A percentile compares a stretch with the other conserved stretches of the same genome.
These are phyloP conservation scores for Epinephelus malabaricus DNA, from an alignment of 2,797 vertebrate species.

Conservation along the genomic window DNA sequence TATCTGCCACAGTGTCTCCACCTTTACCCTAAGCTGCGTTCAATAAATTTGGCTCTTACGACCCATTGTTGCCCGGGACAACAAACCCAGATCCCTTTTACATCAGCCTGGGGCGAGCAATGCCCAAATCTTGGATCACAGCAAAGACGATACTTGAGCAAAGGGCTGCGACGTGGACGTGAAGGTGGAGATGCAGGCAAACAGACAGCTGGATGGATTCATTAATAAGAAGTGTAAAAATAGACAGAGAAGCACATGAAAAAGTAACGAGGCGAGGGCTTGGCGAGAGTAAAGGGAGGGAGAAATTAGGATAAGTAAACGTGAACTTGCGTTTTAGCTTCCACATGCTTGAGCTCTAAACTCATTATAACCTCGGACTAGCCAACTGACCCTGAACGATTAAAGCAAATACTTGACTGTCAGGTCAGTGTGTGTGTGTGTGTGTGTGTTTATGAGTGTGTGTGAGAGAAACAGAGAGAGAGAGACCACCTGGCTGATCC, in stretches of 20 bases:
- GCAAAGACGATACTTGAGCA: conserved; percentile 6
- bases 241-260: conserved; percentile 59
- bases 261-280: conserved; percentile 49
- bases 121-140: conserved; percentile 35
- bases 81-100: conserved; percentile 37
- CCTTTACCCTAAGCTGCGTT: conserved; percentile 47
- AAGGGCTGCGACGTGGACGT: conserved; percentile 2
- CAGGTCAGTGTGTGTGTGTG: conserved; percentile 52
- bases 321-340: conserved; percentile 45
- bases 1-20: conserved; percentile 22
- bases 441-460: not conserved
- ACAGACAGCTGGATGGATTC: conserved; percentile 50
- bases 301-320: conserved; percentile 42
- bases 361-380: conserved; percentile 75
- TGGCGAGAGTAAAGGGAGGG: conserved; percentile 15
- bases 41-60: conserved; percentile 54
- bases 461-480: conserved; percentile 3
- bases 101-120: conserved; percentile 16
- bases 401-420: conserved; percentile 79
- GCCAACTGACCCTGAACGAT: conserved; percentile 73
- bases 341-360: conserved; percentile 65
- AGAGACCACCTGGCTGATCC: conserved; percentile 73
- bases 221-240: conserved; percentile 59
- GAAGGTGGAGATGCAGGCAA: conserved; percentile 31
- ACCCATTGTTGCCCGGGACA: conserved; percentile 40